These are phyloP conservation scores for Balanococcus diminutus DNA, from an alignment of 2,888 invertebrate genomes.

Conservation along the genomic window DNA sequence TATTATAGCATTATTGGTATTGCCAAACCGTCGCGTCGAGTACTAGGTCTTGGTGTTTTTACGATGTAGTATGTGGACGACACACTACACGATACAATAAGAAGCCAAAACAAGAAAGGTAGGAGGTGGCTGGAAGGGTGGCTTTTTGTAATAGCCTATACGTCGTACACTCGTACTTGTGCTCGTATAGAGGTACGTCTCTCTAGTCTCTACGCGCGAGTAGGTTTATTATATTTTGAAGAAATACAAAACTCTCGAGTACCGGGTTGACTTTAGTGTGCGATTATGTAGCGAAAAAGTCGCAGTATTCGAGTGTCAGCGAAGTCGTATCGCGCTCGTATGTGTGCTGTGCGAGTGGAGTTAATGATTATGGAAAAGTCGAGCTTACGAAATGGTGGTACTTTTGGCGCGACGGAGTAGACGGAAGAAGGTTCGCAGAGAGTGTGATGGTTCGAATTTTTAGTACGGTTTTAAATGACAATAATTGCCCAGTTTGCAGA, in stretches of 20 bases:
- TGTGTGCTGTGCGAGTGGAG: neutral
- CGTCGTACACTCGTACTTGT: neutral
- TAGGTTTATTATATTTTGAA: neutral
- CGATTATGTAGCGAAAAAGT: too few species aligned
- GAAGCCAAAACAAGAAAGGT: too few species aligned
- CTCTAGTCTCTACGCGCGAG: too few species aligned
- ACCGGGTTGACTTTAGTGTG: neutral
- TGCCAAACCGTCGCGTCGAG: neutral
- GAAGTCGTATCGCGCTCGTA: neutral
- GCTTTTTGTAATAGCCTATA: neutral
- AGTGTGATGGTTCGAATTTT: too few species aligned
- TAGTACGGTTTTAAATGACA: too few species aligned
- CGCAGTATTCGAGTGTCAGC: too few species aligned
- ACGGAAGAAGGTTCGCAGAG: too few species aligned
- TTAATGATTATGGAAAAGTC: neutral
- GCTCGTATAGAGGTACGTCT: too few species aligned
- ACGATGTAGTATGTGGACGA: neutral
- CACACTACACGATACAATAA: neutral
- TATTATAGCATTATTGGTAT: neutral
- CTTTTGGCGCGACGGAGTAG: too few species aligned
- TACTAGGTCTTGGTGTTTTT: neutral
- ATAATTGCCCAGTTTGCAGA: too few species aligned
- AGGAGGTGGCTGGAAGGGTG: neutral
- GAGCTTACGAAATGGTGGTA: too few species aligned
- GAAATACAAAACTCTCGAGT: neutral